Evolutionary conservation across 2,113 vertebrate species (phyloP), one percentile per base, ranked within the genome.

Genomic region (Centropus bengalensis): DNA sequence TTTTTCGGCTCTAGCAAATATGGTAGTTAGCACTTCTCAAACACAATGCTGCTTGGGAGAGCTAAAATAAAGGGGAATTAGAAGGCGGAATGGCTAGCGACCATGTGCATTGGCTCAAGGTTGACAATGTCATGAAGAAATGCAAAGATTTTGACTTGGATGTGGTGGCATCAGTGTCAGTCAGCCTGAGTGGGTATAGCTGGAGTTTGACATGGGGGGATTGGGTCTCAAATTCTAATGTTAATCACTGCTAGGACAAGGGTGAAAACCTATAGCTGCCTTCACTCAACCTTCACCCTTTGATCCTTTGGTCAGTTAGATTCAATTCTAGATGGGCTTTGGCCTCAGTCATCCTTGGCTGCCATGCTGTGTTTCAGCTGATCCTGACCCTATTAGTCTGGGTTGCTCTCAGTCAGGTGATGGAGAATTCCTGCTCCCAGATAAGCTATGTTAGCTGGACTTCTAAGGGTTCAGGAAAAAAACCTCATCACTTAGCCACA

Each of bases 231-330:
- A 14, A 60, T 83, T 62, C 28, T 68, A 32, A 15, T 23, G n/a
- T 22, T 58, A 36, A 9, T 10, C 44, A 40, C 16, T 8, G 1
- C 42, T 58, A 45, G 24, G 8, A 56, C 32, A 70, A 45, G 24
- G 47, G 13, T 26, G 45, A n/a, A 28, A 67, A 56, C 36, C 13
- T n/a, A 32, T 1, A 54, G 32, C 13, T 22, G 20, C 9, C 47
- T 49, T 49, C 47, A 49, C 21, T 49, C 47, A 49, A 36, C 23
- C 45, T 77, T 60, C 52, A 28, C 30, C 26, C 22, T 21, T 5
- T 24, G 1, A 1, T 21, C 8, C 27, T 56, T 27, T 0, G 0
- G 4, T n/a, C 67, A 68, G 44, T 45, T 28, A 19, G 78, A 54
- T 5, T 10, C 0, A 0, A 32, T 67, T 51, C 32, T 30, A 44